Evolutionary conservation across 2,113 vertebrate species (phyloP).

Genomic region (Bagarius yarrelli): DNA sequence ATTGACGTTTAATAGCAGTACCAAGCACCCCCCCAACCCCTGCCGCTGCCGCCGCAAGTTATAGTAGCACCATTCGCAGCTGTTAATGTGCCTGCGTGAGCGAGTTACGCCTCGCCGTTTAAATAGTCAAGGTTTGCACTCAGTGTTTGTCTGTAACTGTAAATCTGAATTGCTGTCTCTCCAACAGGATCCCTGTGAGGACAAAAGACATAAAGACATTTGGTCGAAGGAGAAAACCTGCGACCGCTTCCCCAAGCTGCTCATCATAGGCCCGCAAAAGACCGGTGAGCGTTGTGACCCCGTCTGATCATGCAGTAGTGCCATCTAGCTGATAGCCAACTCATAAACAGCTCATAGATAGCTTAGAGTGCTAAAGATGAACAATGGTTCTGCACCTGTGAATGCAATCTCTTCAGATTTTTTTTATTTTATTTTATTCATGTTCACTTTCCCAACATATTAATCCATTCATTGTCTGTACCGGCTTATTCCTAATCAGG

Average conservation of each 20-base stretch:
- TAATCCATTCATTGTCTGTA: too few species aligned
- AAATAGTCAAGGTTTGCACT: neutral
- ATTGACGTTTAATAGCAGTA: constrained; percentile 23
- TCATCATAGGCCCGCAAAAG: constrained; percentile 87
- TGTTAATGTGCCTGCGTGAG: constrained; percentile 13
- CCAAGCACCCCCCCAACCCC: neutral
- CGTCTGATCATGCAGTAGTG: constrained; percentile 7
- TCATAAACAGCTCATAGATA: too few species aligned
- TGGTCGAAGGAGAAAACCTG: constrained; percentile 93
- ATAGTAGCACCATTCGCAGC: constrained; percentile 2
- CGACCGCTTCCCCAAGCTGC: constrained; percentile 85
- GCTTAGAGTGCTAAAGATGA: too few species aligned
- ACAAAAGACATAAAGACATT: constrained; percentile 89
- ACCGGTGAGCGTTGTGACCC: constrained; percentile 69
- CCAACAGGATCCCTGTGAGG: constrained; percentile 85
- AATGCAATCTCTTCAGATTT: neutral
- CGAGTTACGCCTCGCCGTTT: constrained; percentile 8
- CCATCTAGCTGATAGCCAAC: constrained; percentile 23
- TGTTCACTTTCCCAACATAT: too few species aligned
- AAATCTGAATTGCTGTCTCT: constrained; percentile 22
- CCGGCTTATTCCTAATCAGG: too few species aligned
- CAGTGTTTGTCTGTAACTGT: neutral
- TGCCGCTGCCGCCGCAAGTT: neutral
- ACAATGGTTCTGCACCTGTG: neutral
- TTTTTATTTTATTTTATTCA: too few species aligned